Conservation (phyloP, 2,113 vertebrate genomes). For the Lycaon pictus region DNA sequence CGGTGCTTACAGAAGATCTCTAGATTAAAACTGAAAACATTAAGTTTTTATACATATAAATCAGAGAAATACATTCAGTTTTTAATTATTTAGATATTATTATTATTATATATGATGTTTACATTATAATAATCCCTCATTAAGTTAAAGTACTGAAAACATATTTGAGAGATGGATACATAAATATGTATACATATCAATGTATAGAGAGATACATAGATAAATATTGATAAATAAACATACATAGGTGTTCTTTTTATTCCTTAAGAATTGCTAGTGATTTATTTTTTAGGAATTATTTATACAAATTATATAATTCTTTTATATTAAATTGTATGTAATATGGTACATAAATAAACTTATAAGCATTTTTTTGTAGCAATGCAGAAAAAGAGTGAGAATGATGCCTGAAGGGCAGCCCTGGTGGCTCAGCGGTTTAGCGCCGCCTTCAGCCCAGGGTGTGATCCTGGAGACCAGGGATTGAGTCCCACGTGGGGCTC, state of each 20-base stretch:
- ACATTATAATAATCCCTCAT: not conserved
- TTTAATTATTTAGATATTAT: not conserved
- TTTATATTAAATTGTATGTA: not conserved
- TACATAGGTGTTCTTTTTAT: not conserved
- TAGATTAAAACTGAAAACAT: not conserved
- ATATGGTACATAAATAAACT: not conserved
- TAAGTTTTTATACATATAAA: not conserved
- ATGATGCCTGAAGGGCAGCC: not conserved
- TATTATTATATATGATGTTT: not conserved
- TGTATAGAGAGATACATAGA: not conserved
- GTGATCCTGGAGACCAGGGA: too few relatives aligned
- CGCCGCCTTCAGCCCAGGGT: too few relatives aligned
- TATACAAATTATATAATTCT: not conserved
- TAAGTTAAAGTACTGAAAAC: slow-evolving; percentile 12
- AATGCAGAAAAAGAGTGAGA: not conserved
- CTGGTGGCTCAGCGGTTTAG: too few relatives aligned
- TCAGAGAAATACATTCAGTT: not conserved
- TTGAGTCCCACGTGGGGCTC: too few relatives aligned
- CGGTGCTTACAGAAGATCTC: not conserved
- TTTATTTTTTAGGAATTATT: not conserved
- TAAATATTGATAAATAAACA: not conserved
- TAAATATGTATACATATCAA: not conserved
- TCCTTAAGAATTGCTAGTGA: not conserved
- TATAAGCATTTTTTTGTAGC: not conserved
- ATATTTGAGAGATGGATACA: not conserved